These are phyloP conservation scores for Knipowitschia caucasica DNA, from an alignment of 2,797 vertebrate genomes.

Conservation along the genomic window DNA sequence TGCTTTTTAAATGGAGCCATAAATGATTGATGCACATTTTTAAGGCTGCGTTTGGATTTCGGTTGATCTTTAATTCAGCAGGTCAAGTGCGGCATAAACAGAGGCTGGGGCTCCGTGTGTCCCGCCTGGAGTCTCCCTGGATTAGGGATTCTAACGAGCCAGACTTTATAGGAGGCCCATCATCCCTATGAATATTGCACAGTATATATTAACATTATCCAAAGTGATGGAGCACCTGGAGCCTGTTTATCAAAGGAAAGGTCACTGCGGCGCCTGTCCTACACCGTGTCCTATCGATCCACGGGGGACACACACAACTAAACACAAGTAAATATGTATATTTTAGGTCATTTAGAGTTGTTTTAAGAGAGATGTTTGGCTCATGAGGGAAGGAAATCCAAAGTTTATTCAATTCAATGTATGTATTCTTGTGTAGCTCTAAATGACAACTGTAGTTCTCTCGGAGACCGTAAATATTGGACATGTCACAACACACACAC, in stretches of 20 bases:
- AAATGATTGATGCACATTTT: conserved; percentile 69
- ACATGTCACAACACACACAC: too few species aligned
- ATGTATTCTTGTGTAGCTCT: too few species aligned
- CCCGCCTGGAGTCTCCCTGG: conserved; percentile 65
- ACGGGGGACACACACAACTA: conserved; percentile 44
- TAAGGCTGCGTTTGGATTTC: conserved; percentile 69
- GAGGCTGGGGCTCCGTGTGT: conserved; percentile 65
- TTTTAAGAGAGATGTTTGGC: too few species aligned
- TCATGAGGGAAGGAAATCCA: too few species aligned
- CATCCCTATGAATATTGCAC: conserved; percentile 78
- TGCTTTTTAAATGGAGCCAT: conserved; percentile 43
- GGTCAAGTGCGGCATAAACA: conserved; percentile 70
- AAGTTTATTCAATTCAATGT: too few species aligned
- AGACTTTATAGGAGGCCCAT: conserved; percentile 63
- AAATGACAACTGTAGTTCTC: too few species aligned
- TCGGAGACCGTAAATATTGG: too few species aligned
- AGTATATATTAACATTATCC: conserved; percentile 81
- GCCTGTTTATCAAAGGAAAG: conserved; percentile 71
- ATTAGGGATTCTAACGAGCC: conserved; percentile 72
- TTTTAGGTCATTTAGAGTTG: conserved; percentile 11
- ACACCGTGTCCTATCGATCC: conserved; percentile 72
- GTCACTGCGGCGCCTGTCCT: conserved; percentile 64
- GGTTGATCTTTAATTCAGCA: conserved; percentile 81
- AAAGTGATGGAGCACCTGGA: conserved; percentile 58
- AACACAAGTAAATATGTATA: conserved; percentile 55